Evolutionary conservation across 2,113 vertebrate genomes (phyloP).

Genomic region (Agapornis roseicollis): DNA sequence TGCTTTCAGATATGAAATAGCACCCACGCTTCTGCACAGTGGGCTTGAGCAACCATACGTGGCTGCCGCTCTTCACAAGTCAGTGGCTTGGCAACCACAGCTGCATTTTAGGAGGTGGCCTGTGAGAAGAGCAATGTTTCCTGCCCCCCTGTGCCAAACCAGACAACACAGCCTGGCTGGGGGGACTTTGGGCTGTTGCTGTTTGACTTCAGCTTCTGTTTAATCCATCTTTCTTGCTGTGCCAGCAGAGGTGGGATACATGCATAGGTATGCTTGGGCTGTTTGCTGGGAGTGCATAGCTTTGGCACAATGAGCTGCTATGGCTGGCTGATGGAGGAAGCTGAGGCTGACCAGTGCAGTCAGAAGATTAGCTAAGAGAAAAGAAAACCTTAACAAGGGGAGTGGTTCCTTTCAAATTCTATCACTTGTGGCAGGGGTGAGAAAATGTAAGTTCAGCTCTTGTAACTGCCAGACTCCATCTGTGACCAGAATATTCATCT

Average conservation of each 20-base stretch:
- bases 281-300: background rate
- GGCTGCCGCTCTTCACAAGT: background rate
- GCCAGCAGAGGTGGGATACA: background rate
- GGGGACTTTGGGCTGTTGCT: background rate
- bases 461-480: background rate
- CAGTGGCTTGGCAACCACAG: background rate
- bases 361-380: background rate
- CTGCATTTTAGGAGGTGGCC: background rate
- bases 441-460: background rate
- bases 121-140: background rate
- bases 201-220: background rate
- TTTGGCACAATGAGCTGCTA: background rate
- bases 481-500: background rate
- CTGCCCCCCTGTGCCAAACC: background rate
- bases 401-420: background rate
- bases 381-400: background rate
- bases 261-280: background rate
- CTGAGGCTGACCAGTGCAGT: background rate
- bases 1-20: background rate
- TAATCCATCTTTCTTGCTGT: background rate
- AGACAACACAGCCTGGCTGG: background rate
- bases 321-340: background rate
- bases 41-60: rapidly evolving
- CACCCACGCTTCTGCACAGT: background rate
- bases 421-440: background rate